phyloP scores from a whole-genome alignment of 2,888 invertebrate genomes.

The Craniophora ligustri region DNA sequence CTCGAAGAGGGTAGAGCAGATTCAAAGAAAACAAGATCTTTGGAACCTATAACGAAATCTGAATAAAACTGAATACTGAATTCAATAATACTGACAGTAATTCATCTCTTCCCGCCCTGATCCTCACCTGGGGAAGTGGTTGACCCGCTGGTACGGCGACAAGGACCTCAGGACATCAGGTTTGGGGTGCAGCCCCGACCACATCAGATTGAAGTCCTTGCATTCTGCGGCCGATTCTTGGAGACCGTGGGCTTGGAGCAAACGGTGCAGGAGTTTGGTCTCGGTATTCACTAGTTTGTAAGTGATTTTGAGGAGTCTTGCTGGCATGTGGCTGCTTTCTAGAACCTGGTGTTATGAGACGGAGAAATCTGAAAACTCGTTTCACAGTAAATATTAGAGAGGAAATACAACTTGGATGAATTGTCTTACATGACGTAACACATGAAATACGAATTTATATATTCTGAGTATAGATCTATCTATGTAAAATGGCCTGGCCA shows the following conservation, averaged over 20 bases:
- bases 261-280: constrained; percentile 92
- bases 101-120: constrained; percentile 17
- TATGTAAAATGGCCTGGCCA: too few species aligned
- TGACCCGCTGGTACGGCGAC: constrained; percentile 96
- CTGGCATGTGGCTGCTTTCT: constrained; percentile 89
- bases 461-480: too few species aligned
- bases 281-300: constrained; percentile 95
- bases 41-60: neutral
- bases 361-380: neutral
- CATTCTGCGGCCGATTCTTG: constrained; percentile 89
- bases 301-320: constrained; percentile 91
- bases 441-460: too few species aligned
- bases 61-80: constrained; percentile 4
- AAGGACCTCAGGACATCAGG: constrained; percentile 95
- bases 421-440: too few species aligned
- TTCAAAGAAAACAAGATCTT: neutral
- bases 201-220: constrained; percentile 95
- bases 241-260: constrained; percentile 93
- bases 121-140: constrained; percentile 96
- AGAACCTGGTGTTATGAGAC: constrained; percentile 66
- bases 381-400: too few species aligned
- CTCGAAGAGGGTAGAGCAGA: neutral
- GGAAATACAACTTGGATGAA: too few species aligned
- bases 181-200: constrained; percentile 98
- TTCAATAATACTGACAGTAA: constrained; percentile 54